These are phyloP conservation scores for Perca flavescens DNA, from an alignment of 2,113 vertebrate species.

Conservation along the genomic window DNA sequence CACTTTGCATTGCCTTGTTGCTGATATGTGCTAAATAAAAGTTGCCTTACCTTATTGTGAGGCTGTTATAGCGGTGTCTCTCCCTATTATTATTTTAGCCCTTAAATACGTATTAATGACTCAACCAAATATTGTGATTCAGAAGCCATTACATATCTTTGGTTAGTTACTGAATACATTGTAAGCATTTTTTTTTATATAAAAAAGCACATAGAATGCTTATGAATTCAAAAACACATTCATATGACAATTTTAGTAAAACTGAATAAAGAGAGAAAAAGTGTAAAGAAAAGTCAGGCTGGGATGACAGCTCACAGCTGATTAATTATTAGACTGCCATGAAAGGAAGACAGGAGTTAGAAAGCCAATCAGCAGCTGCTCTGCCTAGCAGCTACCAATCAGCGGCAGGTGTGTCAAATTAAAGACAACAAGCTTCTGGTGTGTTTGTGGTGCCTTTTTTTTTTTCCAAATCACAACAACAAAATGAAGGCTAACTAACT, in stretches of 20 bases:
- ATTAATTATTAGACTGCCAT: not conserved
- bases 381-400: conserved; percentile 21
- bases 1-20: too few relatives aligned
- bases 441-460: not conserved
- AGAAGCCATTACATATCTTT: not conserved
- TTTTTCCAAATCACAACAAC: conserved; percentile 12
- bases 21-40: too few relatives aligned
- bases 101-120: not conserved
- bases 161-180: not conserved
- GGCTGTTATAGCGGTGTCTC: not conserved
- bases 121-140: not conserved
- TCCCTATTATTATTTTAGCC: not conserved
- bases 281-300: not conserved
- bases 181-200: too few relatives aligned
- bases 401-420: conserved; percentile 39
- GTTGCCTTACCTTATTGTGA: not conserved
- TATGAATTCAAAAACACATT: not conserved
- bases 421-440: conserved; percentile 26
- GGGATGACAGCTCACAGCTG: not conserved
- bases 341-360: not conserved
- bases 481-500: not conserved
- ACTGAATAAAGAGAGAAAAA: not conserved
- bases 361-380: conserved; percentile 47
- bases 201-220: not conserved
- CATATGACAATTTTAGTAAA: not conserved